Evolutionary conservation across 2,113 vertebrate genomes (phyloP).

Genomic region (Vulpes vulpes): DNA sequence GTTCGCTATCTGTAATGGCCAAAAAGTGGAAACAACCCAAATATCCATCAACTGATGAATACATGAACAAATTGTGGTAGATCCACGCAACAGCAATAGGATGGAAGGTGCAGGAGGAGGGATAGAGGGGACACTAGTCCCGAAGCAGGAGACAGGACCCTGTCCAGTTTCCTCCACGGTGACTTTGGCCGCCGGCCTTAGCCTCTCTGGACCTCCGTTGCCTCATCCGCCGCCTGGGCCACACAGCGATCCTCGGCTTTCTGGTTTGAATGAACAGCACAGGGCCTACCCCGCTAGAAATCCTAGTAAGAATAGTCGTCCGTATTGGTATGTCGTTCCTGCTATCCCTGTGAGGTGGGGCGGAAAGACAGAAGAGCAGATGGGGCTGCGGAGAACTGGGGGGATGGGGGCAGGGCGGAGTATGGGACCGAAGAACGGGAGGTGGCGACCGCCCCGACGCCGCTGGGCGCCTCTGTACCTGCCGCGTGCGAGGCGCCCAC

Average conservation of each 20-base stretch:
- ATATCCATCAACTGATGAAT: fast-evolving
- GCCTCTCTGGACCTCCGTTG: neutral
- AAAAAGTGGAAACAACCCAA: neutral
- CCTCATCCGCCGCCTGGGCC: neutral
- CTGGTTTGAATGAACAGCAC: neutral
- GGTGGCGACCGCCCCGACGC: too few relatives aligned
- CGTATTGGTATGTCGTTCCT: neutral
- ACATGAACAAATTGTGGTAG: neutral
- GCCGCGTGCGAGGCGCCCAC: neutral
- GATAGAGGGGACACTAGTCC: neutral
- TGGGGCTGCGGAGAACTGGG: neutral
- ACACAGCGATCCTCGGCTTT: too few relatives aligned
- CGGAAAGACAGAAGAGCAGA: neutral
- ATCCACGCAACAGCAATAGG: too few relatives aligned
- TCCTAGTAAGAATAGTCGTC: neutral
- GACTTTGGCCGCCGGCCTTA: neutral
- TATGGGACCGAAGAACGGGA: too few relatives aligned
- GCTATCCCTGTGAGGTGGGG: neutral
- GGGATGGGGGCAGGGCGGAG: fast-evolving
- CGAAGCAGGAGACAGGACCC: neutral
- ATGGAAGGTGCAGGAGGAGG: too few relatives aligned
- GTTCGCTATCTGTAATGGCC: too few relatives aligned
- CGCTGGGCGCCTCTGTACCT: neutral
- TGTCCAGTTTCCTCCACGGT: too few relatives aligned
- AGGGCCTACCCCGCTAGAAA: neutral